Evolutionary conservation across 2,888 invertebrate genomes (phyloP).

Genomic region (Brenthis daphne): DNA sequence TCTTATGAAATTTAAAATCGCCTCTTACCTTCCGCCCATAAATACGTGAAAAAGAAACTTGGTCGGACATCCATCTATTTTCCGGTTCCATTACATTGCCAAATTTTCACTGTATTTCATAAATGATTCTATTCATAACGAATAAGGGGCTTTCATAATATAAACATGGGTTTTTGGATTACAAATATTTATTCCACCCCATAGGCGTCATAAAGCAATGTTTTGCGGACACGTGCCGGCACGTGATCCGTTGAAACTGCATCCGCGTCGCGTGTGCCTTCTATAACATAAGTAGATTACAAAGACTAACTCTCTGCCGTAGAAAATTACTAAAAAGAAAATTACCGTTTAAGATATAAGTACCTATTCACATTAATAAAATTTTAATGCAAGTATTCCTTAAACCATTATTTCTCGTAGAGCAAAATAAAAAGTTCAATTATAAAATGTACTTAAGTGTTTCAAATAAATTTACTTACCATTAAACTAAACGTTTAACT

Average conservation of each 20-base stretch:
- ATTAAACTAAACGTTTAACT: too few relatives aligned
- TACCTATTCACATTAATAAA: neutral
- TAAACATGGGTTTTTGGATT: conserved; percentile 61
- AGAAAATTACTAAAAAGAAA: conserved; percentile 18
- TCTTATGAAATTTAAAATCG: neutral
- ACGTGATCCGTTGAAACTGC: conserved; percentile 52
- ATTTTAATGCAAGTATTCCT: neutral
- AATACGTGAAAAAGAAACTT: conserved; percentile 25
- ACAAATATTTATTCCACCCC: conserved; percentile 65
- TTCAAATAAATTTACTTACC: neutral
- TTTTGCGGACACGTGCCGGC: conserved; percentile 59
- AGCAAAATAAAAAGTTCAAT: neutral
- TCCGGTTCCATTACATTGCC: conserved; percentile 37
- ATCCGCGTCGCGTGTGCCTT: conserved; percentile 40
- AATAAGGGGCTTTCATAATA: conserved; percentile 51
- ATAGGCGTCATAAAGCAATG: conserved; percentile 46
- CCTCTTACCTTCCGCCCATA: too few relatives aligned
- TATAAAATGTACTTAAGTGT: neutral
- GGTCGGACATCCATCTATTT: conserved; percentile 34
- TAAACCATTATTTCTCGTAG: conserved; percentile 1
- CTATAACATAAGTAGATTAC: conserved; percentile 23
- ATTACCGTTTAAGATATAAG: conserved; percentile 11
- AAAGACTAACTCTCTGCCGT: conserved; percentile 21
- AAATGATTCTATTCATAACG: conserved; percentile 50
- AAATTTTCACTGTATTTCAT: conserved; percentile 39